Base-by-base conservation (phyloP, 2,888 invertebrate genomes). In the Platycheirus albimanus region DNA sequence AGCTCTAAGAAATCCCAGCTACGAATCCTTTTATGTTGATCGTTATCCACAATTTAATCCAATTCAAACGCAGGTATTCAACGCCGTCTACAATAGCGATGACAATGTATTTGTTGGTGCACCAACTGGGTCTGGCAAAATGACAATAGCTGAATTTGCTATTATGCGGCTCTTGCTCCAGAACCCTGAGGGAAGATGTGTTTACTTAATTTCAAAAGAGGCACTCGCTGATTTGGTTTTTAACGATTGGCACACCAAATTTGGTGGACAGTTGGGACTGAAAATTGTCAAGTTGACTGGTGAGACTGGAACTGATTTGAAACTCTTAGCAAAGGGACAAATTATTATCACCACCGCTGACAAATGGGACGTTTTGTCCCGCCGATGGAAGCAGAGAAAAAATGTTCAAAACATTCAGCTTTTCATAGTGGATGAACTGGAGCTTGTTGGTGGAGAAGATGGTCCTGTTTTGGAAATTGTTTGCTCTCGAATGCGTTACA, bases 41-140 rank as follows among this genome's bases (percentile, higher is more conserved):
- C 94, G 94, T 72, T 97, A 98, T 89, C 95, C 95, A 1, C 97
- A 98, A 90, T 99, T 99, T 90, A 99, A 99, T 91, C 98, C 99
- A 0, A 99, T 99, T 76, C 99, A 99, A 91, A 99, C 99, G 0
- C 98, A 98, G 93, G 99, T 99, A 5, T 99, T 99, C 92, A 99
- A 99, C 90, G 97, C 99, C 0, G 96, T 99, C 0, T 99, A 99
- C 92, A 99, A 99, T 90, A 97, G 97, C 1, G 99, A 99, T 89
- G 99, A 99, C 89, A 99, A 99, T 91, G 97, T 99, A 7, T 98
- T 99, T 90, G 95, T 99, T 78, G 97, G 97, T 0, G 97, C 98
- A 0, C 97, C 98, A 0, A 96, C 97, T 0, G 97, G 97, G 0
- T 96, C 97, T 0, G 96, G 96, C 0, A 98, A 98, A 92, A 98